Percentiles rank a stretch among this genome's conserved stretches.
These are phyloP conservation scores for Coracias cyanogaster DNA, from an alignment of 2,797 vertebrate genomes.

Conservation along the genomic window DNA sequence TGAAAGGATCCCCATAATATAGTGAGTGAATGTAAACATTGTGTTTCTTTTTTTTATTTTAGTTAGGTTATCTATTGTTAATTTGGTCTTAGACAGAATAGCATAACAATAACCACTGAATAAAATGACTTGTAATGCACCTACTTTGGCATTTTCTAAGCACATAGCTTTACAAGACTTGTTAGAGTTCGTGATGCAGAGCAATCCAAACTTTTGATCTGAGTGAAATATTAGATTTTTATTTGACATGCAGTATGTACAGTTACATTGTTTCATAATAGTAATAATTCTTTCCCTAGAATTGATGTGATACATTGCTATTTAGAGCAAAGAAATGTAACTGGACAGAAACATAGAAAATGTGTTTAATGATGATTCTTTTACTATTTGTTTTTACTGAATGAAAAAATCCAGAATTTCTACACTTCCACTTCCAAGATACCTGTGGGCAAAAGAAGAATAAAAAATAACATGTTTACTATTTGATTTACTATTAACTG, in stretches of 20 bases:
- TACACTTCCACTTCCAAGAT: background rate
- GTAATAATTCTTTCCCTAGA: background rate
- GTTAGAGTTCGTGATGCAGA: background rate
- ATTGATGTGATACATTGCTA: background rate
- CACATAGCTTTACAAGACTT: background rate
- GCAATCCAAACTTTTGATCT: background rate
- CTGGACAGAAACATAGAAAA: background rate
- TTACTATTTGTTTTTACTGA: background rate
- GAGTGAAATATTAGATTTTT: background rate
- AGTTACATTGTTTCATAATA: background rate
- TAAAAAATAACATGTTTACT: background rate
- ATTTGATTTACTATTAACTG: background rate
- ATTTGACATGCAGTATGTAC: background rate
- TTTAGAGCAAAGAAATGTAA: background rate
- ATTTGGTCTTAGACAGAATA: background rate
- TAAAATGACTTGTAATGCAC: background rate
- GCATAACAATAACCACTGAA: background rate
- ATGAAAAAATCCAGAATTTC: background rate
- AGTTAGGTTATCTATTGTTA: background rate
- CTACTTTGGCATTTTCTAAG: background rate
- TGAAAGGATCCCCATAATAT: background rate
- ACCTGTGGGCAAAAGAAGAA: constrained; percentile 32
- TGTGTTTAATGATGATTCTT: background rate
- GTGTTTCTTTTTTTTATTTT: background rate
- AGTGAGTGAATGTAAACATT: background rate